Percentiles rank a stretch among this genome's conserved stretches.
These are phyloP conservation scores for Alethe castanea DNA, from an alignment of 2,113 vertebrate genomes.

Conservation along the genomic window DNA sequence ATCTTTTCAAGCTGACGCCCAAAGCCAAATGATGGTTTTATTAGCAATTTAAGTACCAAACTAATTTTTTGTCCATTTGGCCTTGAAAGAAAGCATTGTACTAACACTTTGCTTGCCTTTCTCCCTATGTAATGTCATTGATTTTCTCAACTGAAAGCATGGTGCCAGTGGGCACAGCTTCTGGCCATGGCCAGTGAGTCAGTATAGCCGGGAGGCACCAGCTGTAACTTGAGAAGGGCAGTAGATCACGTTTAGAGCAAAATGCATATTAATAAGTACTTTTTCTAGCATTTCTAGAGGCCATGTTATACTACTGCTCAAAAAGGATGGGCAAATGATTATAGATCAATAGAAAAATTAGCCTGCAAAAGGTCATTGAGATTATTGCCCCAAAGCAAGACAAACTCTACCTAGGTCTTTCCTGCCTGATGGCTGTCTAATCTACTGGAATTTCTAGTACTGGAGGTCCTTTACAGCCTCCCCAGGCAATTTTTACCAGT, in stretches of 20 bases:
- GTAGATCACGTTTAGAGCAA: not conserved
- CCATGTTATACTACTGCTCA: not conserved
- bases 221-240: not conserved
- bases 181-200: not conserved
- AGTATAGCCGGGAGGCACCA: not conserved
- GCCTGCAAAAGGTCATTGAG: not conserved
- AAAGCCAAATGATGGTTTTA: not conserved
- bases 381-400: not conserved
- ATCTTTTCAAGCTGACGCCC: not conserved
- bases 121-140: not conserved
- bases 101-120: not conserved
- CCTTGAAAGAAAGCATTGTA: not conserved
- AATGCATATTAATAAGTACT: not conserved
- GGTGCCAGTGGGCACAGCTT: not conserved
- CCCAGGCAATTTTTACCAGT: not conserved
- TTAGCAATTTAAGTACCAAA: not conserved
- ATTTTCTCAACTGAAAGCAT: not conserved
- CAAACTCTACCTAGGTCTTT: not conserved
- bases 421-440: not conserved
- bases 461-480: not conserved
- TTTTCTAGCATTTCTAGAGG: not conserved
- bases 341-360: not conserved
- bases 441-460: not conserved
- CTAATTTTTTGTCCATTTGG: not conserved
- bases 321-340: not conserved